Evolutionary conservation across 2,797 vertebrate genomes (phyloP).

Genomic region (Tenualosa ilisha): DNA sequence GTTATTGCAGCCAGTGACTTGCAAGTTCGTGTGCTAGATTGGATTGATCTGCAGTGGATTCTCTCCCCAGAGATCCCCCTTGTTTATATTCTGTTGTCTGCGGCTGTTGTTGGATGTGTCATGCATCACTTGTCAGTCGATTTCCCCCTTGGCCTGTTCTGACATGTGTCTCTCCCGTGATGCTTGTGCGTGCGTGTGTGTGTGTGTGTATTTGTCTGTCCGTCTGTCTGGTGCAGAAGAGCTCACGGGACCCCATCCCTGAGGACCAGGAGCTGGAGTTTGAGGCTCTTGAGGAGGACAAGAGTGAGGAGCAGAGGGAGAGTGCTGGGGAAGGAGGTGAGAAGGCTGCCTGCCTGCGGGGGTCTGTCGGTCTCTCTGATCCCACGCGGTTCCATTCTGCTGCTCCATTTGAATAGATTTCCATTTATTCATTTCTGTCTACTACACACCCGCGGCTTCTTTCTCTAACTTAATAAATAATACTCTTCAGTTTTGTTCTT

Average conservation of each 20-base stretch:
- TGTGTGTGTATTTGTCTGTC: not conserved
- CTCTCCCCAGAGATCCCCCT: not conserved
- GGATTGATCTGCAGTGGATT: not conserved
- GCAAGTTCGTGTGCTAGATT: not conserved
- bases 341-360: not conserved
- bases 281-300: constrained; percentile 82
- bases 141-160: not conserved
- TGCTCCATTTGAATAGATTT: not conserved
- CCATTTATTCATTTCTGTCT: not conserved
- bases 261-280: constrained; percentile 87
- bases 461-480: not conserved
- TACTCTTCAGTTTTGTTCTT: not conserved
- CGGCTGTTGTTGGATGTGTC: not conserved
- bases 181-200: constrained; percentile 29
- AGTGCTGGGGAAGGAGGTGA: constrained; percentile 62
- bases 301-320: constrained; percentile 51
- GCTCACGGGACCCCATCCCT: constrained; percentile 81
- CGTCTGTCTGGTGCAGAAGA: constrained; percentile 74
- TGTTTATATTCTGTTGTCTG: not conserved
- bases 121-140: not conserved
- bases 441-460: not conserved
- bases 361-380: not conserved
- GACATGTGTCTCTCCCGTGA: constrained; percentile 22
- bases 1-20: not conserved
- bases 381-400: not conserved